Evolutionary conservation across 1,140 invertebrate genomes (phyloP), one percentile per base, ranked within the genome.

Genomic region (Aphis craccivora): DNA sequence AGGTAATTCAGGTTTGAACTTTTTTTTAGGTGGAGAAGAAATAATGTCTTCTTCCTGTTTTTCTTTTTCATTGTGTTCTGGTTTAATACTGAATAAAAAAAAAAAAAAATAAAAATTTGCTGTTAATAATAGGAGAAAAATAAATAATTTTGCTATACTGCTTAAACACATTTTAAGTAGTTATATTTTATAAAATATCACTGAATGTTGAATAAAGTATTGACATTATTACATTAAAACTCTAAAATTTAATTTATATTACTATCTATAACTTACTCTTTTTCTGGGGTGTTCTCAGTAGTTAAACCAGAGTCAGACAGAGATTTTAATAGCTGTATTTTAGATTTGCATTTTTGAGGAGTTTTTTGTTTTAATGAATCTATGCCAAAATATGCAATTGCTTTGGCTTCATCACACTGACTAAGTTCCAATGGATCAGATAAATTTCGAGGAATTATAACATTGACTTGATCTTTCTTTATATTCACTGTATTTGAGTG

Each of bases 381-480:
- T 55, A 55, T 40, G 7, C 40, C 48, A 4, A 30, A 40, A 84
- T 35, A 55, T 11, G 7, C 35, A 43, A 93, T 53, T 43, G 9
- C 35, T 53, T 86, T 93, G 2, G 35, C 35, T 53, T 93, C 51
- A 83, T 22, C 43, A 55, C 91, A 93, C 14, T 51, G 86, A 55
- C 81, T 86, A n/a, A 93, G 40, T 86, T 93, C 91, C 6, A 93
- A 83, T 84, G 91, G 91, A 86, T 93, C 91, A 86, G 91, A 45
- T 84, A 93, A 84, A 67, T 93, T 84, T 53, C 35, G n/a, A 14
- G 91, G 91, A 86, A 93, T 93, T 20, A 86, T 53, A 55, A 93
- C 91, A 93, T 93, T 83, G 2, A 93, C 81, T 53, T 93, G 91
- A 83, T 93, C 91, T 55, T 93, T 93, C 86, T 93, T 93, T 18